Percentiles rank a stretch among this genome's conserved stretches.
phyloP scores from a whole-genome alignment of 2,113 vertebrate species.

The Corythoichthys haematopterus region DNA sequence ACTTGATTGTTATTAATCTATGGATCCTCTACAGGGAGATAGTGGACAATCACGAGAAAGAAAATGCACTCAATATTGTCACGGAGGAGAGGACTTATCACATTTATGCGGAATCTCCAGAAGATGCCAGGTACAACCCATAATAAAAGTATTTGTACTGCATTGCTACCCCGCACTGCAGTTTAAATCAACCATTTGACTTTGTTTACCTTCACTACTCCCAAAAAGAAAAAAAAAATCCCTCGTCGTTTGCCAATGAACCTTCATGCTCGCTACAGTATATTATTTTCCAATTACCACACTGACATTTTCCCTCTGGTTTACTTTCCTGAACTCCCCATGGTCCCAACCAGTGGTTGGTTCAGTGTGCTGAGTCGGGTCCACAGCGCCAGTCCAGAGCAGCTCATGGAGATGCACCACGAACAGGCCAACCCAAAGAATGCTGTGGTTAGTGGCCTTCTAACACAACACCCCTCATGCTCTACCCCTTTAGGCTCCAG shows the following conservation, averaged over 20 bases:
- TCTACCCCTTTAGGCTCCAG: constrained; percentile 28
- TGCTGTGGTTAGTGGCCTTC: constrained; percentile 80
- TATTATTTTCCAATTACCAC: constrained; percentile 26
- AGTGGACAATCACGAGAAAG: constrained; percentile 91
- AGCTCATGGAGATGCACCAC: constrained; percentile 88
- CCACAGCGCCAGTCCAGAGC: constrained; percentile 80
- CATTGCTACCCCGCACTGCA: neutral
- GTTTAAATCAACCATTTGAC: neutral
- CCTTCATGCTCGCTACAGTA: constrained; percentile 6
- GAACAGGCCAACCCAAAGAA: constrained; percentile 95
- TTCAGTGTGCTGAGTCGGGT: constrained; percentile 88
- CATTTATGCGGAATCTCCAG: constrained; percentile 87
- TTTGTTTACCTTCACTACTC: neutral
- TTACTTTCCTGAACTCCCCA: constrained; percentile 14
- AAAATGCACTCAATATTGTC: constrained; percentile 88
- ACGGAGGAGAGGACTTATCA: constrained; percentile 87
- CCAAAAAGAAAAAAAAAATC: constrained; percentile 30
- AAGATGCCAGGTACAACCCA: constrained; percentile 84
- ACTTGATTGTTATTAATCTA: neutral
- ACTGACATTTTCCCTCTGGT: constrained; percentile 18
- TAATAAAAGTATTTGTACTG: neutral
- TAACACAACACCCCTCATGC: constrained; percentile 27
- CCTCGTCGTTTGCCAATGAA: constrained; percentile 45
- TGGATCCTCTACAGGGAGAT: constrained; percentile 75
- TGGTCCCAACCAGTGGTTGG: constrained; percentile 76